A percentile compares a stretch with the other conserved stretches of the same genome.
phyloP scores from a whole-genome alignment of 2,888 invertebrate species.

The Sisyra terminalis region DNA sequence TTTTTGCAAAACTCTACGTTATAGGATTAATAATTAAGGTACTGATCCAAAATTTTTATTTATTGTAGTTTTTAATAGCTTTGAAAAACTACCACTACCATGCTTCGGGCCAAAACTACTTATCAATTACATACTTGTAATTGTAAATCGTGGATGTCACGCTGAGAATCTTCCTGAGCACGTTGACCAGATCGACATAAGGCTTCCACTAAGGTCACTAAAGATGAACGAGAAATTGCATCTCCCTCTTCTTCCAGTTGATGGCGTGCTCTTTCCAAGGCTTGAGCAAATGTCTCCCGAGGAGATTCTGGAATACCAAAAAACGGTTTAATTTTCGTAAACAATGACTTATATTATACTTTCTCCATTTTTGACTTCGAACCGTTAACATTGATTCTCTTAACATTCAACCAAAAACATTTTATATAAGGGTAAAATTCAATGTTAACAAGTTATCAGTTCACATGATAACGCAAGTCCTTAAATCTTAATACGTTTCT shows the following conservation, averaged over 20 bases:
- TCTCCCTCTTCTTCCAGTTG: conserved; percentile 25
- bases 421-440: no score
- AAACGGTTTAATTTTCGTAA: no score
- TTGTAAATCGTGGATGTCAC: conserved; percentile 52
- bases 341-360: background rate
- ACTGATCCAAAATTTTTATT: background rate
- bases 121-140: conserved; percentile 41
- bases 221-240: conserved; percentile 24
- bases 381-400: no score
- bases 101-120: background rate
- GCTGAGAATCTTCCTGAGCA: conserved; percentile 44
- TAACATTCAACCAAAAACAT: no score
- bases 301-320: conserved; percentile 7
- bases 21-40: no score
- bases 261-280: conserved; percentile 26
- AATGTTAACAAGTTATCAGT: no score
- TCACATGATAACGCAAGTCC: no score
- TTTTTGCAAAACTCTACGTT: background rate
- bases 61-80: background rate
- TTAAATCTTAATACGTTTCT: no score
- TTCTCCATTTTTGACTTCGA: background rate
- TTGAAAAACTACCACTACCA: background rate
- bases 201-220: conserved; percentile 43
- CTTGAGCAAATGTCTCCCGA: conserved; percentile 13
- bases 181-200: conserved; percentile 38